These are phyloP conservation scores for Macrocentrus cingulum DNA, from an alignment of 1,140 invertebrate genomes.

Conservation along the genomic window DNA sequence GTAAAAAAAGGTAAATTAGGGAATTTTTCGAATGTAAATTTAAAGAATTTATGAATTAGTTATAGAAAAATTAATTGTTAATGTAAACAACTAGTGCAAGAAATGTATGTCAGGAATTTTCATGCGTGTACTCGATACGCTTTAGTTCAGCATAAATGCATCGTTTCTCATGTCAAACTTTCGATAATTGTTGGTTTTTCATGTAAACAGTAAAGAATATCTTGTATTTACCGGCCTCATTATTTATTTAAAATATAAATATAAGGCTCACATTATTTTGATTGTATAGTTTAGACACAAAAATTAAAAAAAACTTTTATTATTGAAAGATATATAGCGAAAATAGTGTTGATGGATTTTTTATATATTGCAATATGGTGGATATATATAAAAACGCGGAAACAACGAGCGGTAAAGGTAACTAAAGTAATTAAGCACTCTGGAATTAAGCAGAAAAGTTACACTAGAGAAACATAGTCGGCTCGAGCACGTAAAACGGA, in stretches of 20 bases:
- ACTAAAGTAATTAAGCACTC: neutral
- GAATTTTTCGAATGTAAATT: no score
- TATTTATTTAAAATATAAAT: no score
- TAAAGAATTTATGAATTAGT: neutral
- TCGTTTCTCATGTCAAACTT: conserved; percentile 17
- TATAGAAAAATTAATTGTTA: neutral
- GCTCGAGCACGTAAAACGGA: neutral
- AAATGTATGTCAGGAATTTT: conserved; percentile 24
- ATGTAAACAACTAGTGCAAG: conserved; percentile 14
- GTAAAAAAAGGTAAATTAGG: no score
- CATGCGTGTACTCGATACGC: conserved; percentile 22
- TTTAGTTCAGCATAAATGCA: conserved; percentile 4
- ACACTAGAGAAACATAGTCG: no score
- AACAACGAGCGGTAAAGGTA: neutral
- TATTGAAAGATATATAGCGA: no score
- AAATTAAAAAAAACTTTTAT: no score
- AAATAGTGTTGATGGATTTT: no score
- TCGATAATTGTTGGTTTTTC: conserved; percentile 14
- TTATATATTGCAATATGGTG: no score
- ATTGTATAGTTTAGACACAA: no score
- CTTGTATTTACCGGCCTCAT: neutral
- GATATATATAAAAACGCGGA: no score
- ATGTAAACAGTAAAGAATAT: neutral
- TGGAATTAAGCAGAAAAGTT: neutral
- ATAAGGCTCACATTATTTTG: no score